Conservation (phyloP, 1,140 invertebrate genomes). For the Aricia agestis region DNA sequence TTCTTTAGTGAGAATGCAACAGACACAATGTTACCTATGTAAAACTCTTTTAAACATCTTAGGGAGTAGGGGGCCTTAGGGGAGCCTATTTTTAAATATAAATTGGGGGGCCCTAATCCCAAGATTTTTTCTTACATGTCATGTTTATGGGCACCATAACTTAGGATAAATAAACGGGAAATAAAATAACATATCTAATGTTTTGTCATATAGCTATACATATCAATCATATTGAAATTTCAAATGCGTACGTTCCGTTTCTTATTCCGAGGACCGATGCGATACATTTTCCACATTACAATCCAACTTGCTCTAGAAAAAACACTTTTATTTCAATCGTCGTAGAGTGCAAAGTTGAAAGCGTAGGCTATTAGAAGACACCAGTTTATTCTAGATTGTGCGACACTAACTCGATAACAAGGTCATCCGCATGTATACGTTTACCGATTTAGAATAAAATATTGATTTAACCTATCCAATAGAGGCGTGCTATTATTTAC, state of each 20-base stretch:
- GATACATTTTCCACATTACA: not conserved
- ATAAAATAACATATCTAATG: too few relatives aligned
- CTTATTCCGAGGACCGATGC: not conserved
- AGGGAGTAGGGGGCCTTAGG: too few relatives aligned
- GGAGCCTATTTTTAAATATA: too few relatives aligned
- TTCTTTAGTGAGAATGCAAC: too few relatives aligned
- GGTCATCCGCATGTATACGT: slow-evolving; percentile 10
- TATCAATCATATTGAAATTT: too few relatives aligned
- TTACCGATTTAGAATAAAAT: slow-evolving; percentile 11
- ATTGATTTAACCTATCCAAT: slow-evolving; percentile 5
- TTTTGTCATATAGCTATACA: too few relatives aligned
- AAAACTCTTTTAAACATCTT: too few relatives aligned
- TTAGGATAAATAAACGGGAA: too few relatives aligned
- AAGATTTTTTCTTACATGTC: too few relatives aligned
- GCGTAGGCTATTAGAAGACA: slow-evolving; percentile 7
- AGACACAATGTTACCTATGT: too few relatives aligned
- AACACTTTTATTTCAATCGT: not conserved
- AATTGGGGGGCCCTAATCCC: too few relatives aligned
- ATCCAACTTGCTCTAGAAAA: not conserved
- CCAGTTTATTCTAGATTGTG: slow-evolving; percentile 23
- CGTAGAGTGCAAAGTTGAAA: not conserved
- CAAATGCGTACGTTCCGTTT: not conserved
- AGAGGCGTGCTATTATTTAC: not conserved
- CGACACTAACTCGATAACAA: slow-evolving; percentile 22
- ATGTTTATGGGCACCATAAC: too few relatives aligned